Percentiles rank a stretch among this genome's conserved stretches.
phyloP scores from a whole-genome alignment of 2,888 invertebrate genomes.

The Archaeoteleia sp. region DNA sequence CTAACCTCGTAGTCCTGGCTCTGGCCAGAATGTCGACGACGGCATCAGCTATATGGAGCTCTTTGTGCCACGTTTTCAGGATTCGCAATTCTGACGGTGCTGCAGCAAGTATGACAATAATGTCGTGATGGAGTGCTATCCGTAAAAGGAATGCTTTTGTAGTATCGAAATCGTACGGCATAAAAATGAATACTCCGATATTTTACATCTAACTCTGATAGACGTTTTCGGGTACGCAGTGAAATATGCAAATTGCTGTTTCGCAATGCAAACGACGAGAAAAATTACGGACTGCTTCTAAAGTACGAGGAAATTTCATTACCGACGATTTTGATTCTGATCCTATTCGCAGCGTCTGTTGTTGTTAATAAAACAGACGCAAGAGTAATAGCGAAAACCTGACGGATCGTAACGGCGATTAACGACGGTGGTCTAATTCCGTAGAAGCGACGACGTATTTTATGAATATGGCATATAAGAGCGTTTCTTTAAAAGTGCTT shows the following conservation, averaged over 20 bases:
- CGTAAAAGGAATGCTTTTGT: too few species aligned
- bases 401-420: slow-evolving; percentile 30
- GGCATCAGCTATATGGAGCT: slow-evolving; percentile 36
- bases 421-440: slow-evolving; percentile 37
- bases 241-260: too few species aligned
- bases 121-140: slow-evolving; percentile 5
- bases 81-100: slow-evolving; percentile 28
- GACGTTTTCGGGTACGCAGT: too few species aligned
- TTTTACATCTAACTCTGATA: too few species aligned
- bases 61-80: slow-evolving; percentile 39
- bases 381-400: slow-evolving; percentile 30
- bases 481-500: slow-evolving; percentile 34
- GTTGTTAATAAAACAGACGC: slow-evolving; percentile 27
- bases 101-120: slow-evolving; percentile 40
- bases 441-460: slow-evolving; percentile 21
- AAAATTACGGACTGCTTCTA: too few species aligned
- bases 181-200: too few species aligned
- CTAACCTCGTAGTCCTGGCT: slow-evolving; percentile 42
- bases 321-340: too few species aligned
- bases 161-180: too few species aligned
- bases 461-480: slow-evolving; percentile 36
- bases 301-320: too few species aligned
- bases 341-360: too few species aligned
- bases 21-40: slow-evolving; percentile 41
- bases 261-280: too few species aligned